These are phyloP conservation scores for Atherinomorus stipes DNA, from an alignment of 2,113 vertebrate genomes.

Conservation along the genomic window DNA sequence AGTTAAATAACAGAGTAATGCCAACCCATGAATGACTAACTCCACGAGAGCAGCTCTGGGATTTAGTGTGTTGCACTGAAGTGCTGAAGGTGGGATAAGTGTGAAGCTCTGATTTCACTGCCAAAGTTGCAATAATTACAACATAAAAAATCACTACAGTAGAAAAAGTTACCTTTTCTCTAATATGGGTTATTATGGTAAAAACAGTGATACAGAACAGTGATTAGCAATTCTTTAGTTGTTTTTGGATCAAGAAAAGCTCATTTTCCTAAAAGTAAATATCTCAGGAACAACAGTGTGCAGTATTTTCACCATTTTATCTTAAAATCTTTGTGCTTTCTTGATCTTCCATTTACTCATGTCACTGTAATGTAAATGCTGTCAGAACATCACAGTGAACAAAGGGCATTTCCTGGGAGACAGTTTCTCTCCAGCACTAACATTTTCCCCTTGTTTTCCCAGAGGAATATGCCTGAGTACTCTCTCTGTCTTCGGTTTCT, in stretches of 20 bases:
- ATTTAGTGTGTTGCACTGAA: background rate
- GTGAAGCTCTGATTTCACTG: background rate
- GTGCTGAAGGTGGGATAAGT: background rate
- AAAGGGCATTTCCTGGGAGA: slow-evolving; percentile 17
- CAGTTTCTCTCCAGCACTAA: slow-evolving; percentile 8
- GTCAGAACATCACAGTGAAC: slow-evolving; percentile 7
- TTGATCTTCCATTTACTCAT: background rate
- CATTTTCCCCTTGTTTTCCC: background rate
- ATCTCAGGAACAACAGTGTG: slow-evolving; percentile 1
- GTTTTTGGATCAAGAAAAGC: background rate
- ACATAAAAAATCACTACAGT: no score
- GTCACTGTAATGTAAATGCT: slow-evolving; percentile 4
- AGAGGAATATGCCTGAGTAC: slow-evolving; percentile 6
- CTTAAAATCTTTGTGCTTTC: background rate
- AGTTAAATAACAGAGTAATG: background rate
- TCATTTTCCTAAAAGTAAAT: background rate
- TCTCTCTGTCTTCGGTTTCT: slow-evolving; percentile 7
- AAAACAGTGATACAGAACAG: background rate
- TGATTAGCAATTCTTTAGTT: background rate
- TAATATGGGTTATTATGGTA: background rate
- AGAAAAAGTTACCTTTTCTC: no score
- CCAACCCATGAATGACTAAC: background rate
- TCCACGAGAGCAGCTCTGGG: background rate
- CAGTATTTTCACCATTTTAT: background rate
- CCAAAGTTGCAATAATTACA: background rate